phyloP scores from a whole-genome alignment of 2,797 vertebrate genomes.

The Sebastiscus albofasciatus region DNA sequence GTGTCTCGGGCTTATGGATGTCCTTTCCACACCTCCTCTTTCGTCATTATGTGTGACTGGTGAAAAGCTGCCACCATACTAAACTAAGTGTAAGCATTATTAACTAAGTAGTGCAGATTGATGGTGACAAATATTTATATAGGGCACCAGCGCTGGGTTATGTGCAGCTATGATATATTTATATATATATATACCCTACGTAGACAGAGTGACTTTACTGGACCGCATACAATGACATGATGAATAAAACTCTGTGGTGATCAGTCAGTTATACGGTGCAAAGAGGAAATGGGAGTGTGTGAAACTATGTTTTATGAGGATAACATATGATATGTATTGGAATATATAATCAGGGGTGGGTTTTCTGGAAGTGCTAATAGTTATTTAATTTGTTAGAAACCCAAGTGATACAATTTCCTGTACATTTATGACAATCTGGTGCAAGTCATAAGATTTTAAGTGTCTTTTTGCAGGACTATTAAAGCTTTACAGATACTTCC shows the following conservation, averaged over 20 bases:
- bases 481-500: not conserved
- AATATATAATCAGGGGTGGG: not conserved
- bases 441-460: not conserved
- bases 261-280: not conserved
- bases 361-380: not conserved
- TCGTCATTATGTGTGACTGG: slow-evolving; percentile 60
- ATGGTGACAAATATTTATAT: slow-evolving; percentile 58
- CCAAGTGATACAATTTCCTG: not conserved
- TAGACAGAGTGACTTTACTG: slow-evolving; percentile 8
- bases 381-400: not conserved
- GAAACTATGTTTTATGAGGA: slow-evolving; percentile 7
- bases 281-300: not conserved
- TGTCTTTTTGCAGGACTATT: not conserved
- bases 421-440: not conserved
- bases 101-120: slow-evolving; percentile 59
- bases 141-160: slow-evolving; percentile 5
- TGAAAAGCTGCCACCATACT: slow-evolving; percentile 66
- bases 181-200: not conserved
- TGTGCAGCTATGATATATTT: slow-evolving; percentile 24
- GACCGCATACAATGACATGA: slow-evolving; percentile 12
- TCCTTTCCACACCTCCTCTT: slow-evolving; percentile 64
- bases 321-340: not conserved
- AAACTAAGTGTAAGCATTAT: slow-evolving; percentile 71
- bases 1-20: slow-evolving; percentile 73
- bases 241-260: slow-evolving; percentile 13